These are phyloP conservation scores for Liodrosophila aerea DNA, from an alignment of 2,888 invertebrate genomes.

Conservation along the genomic window DNA sequence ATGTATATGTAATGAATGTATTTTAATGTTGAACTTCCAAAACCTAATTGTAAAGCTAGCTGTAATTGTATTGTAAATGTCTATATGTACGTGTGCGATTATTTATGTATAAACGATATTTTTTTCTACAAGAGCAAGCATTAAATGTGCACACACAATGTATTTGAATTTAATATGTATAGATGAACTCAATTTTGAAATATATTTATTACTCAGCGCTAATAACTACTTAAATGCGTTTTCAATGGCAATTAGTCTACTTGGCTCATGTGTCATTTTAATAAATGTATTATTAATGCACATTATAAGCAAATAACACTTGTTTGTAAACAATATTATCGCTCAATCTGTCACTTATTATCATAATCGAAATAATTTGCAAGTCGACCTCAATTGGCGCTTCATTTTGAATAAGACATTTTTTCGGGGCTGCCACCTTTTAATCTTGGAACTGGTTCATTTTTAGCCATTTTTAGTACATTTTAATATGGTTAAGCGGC, in stretches of 20 bases:
- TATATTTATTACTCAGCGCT: slow-evolving; percentile 8
- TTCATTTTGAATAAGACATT: too few relatives aligned
- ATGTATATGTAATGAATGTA: slow-evolving; percentile 45
- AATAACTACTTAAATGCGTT: background rate
- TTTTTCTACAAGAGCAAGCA: slow-evolving; percentile 34
- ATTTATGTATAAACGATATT: slow-evolving; percentile 46
- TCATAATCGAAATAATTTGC: too few relatives aligned
- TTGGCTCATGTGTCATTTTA: background rate
- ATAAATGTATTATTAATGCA: too few relatives aligned
- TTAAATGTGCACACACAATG: slow-evolving; percentile 27
- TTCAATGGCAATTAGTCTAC: background rate
- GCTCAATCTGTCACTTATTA: too few relatives aligned
- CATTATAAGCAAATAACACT: too few relatives aligned
- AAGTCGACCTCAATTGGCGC: too few relatives aligned
- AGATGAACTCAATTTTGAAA: slow-evolving; percentile 18
- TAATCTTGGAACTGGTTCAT: too few relatives aligned
- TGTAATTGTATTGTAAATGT: slow-evolving; percentile 41
- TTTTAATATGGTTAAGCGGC: too few relatives aligned
- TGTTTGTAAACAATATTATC: too few relatives aligned
- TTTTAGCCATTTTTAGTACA: too few relatives aligned
- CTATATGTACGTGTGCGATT: slow-evolving; percentile 26
- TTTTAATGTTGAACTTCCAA: slow-evolving; percentile 69
- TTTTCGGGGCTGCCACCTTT: too few relatives aligned
- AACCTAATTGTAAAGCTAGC: slow-evolving; percentile 63
- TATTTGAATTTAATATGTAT: slow-evolving; percentile 27